Conservation (phyloP, 23 tunicate genomes). For the Clavelina lepadiformis region DNA sequence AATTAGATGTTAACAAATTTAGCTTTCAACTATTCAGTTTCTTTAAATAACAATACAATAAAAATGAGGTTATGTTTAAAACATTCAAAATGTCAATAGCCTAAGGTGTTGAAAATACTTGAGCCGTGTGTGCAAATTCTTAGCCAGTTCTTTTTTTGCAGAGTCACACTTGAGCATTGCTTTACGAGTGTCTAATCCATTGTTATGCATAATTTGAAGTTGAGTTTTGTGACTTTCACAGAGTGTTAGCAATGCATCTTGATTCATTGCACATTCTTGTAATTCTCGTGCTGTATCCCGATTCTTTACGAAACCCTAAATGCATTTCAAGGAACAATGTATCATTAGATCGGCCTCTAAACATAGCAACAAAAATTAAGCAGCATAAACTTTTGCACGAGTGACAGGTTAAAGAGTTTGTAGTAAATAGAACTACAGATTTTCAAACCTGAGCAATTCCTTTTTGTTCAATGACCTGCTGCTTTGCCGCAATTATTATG, state of each 20-base stretch:
- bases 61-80: too few relatives aligned
- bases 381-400: too few relatives aligned
- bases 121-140: slow-evolving; percentile 50
- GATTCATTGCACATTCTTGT: slow-evolving; percentile 38
- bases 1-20: too few relatives aligned
- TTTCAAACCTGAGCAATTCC: slow-evolving; percentile 66
- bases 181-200: slow-evolving; percentile 42
- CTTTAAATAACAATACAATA: too few relatives aligned
- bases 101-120: slow-evolving; percentile 14
- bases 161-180: slow-evolving; percentile 31
- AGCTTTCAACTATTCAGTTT: too few relatives aligned
- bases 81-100: too few relatives aligned
- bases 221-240: slow-evolving; percentile 85
- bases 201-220: slow-evolving; percentile 60
- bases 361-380: too few relatives aligned
- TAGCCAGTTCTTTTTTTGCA: slow-evolving; percentile 38
- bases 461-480: slow-evolving; percentile 41
- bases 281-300: slow-evolving; percentile 64
- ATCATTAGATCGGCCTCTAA: too few relatives aligned
- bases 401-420: too few relatives aligned
- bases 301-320: slow-evolving; percentile 70
- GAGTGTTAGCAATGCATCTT: slow-evolving; percentile 50
- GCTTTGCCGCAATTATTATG: slow-evolving; percentile 34
- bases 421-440: too few relatives aligned
- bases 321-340: not conserved